Conservation (phyloP, 2,888 invertebrate species). For the Volucella bombylans region DNA sequence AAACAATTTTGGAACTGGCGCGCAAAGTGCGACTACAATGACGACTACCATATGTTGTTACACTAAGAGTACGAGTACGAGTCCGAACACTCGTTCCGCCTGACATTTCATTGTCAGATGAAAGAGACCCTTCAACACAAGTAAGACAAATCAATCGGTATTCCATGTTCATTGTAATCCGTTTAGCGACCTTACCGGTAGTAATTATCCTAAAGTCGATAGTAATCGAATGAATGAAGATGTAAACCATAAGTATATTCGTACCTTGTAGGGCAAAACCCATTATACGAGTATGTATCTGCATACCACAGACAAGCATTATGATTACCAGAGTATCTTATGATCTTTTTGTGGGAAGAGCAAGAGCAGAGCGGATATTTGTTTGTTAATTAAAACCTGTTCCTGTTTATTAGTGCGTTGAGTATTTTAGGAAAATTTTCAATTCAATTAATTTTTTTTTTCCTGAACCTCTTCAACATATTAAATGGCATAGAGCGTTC, state of each 20-base stretch:
- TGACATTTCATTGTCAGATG: conserved; percentile 27
- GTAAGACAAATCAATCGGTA: conserved; percentile 33
- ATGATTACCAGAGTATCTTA: too few species aligned
- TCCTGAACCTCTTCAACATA: too few species aligned
- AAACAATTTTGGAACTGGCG: conserved; percentile 4
- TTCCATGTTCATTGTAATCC: conserved; percentile 10
- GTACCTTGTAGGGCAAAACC: not conserved
- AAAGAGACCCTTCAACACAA: conserved; percentile 30
- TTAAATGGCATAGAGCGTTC: too few species aligned
- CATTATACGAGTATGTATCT: too few species aligned
- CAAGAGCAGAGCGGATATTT: too few species aligned
- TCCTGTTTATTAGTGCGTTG: too few species aligned
- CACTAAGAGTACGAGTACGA: not conserved
- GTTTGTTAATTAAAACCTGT: too few species aligned
- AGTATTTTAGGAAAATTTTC: too few species aligned
- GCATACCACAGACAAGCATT: too few species aligned
- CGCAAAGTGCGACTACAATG: not conserved
- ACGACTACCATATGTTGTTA: too few species aligned
- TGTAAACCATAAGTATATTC: not conserved
- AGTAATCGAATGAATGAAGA: conserved; percentile 42
- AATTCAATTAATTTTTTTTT: too few species aligned
- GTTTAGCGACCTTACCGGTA: conserved; percentile 58
- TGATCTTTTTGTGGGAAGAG: too few species aligned
- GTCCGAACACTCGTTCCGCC: not conserved
- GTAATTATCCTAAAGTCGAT: conserved; percentile 59